phyloP scores from a whole-genome alignment of 2,888 invertebrate species.

The Endomychus coccineus region DNA sequence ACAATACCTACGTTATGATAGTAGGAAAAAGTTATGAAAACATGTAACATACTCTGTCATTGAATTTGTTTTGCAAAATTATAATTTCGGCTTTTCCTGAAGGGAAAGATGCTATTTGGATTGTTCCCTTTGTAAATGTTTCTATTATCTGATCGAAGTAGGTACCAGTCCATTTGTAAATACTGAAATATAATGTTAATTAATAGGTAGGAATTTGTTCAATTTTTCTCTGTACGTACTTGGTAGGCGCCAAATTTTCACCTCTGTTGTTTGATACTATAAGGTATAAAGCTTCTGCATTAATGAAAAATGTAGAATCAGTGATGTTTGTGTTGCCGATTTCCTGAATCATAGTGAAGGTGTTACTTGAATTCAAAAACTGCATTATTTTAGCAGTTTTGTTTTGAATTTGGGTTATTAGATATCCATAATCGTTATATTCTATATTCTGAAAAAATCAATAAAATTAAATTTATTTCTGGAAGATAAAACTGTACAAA shows the following conservation, averaged over 20 bases:
- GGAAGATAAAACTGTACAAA: too few relatives aligned
- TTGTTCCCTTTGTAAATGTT: conserved; percentile 8
- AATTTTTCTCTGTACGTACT: too few relatives aligned
- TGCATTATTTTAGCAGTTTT: conserved; percentile 7
- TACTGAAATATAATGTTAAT: conserved; percentile 26
- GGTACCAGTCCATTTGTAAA: conserved; percentile 33
- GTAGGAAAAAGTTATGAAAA: too few relatives aligned
- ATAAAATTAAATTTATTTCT: not conserved
- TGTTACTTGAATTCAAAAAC: not conserved
- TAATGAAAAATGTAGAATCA: conserved; percentile 31
- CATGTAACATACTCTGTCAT: not conserved
- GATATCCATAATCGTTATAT: not conserved
- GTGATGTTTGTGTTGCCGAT: conserved; percentile 19
- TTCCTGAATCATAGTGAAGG: conserved; percentile 22
- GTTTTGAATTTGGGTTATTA: too few relatives aligned
- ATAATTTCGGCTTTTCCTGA: conserved; percentile 28
- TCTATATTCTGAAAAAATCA: not conserved
- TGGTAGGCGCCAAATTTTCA: conserved; percentile 20
- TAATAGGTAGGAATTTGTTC: too few relatives aligned
- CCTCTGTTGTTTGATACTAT: conserved; percentile 24
- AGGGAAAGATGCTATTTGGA: conserved; percentile 25
- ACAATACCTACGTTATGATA: too few relatives aligned
- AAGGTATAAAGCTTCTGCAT: conserved; percentile 26
- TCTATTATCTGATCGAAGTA: conserved; percentile 29
- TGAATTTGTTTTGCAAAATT: conserved; percentile 22